Base-by-base conservation (phyloP, 2,888 invertebrate species). In the Notodonta ziczac region DNA sequence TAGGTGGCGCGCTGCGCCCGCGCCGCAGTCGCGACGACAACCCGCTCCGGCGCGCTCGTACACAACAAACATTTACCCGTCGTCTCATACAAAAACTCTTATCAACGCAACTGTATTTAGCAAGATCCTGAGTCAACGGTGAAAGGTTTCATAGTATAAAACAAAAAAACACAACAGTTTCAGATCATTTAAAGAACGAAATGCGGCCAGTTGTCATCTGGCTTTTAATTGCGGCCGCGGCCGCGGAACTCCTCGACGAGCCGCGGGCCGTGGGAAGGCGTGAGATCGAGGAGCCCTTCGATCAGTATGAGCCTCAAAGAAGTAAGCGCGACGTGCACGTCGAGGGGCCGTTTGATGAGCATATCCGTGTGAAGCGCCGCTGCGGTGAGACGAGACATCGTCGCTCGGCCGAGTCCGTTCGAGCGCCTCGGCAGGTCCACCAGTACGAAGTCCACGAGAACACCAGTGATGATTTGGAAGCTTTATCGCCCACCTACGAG, bases 391-490 rank as follows among this genome's bases (percentile, higher is more conserved):
- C 72, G 8, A 70, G 85, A 40, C 72, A 64, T 7, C 79, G 81
- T 0, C 77, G 85, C 5, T 79, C 85, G 0, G 67, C 80, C 0
- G 83, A 86, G 0, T 82, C 81, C 61, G 76, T 79, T 9, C 73
- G 89, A 39, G 74, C 72, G 2, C 87, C 88, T 7, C 81, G 90
- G 0, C 89, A 90, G 57, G 79, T 90, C 2, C 92, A 91, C 59
- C 91, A 91, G 59, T 93, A 93, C 62, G 90, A 93, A 72, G 93
- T 93, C 0, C 86, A 91, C 63, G 93, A 93, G 75, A 71, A 81
- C 40, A 84, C 82, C 0, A 91, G 90, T 42, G 93, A 90, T 40
- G 91, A 74, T 4, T 62, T 72, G 8, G 65, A 79, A 65, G 66
- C 82, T 64, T 63, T 83, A 0, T 83, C 86, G 3, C 87, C 87